Evolutionary conservation across 2,797 vertebrate species (phyloP).

Genomic region (Hipposideros larvatus): DNA sequence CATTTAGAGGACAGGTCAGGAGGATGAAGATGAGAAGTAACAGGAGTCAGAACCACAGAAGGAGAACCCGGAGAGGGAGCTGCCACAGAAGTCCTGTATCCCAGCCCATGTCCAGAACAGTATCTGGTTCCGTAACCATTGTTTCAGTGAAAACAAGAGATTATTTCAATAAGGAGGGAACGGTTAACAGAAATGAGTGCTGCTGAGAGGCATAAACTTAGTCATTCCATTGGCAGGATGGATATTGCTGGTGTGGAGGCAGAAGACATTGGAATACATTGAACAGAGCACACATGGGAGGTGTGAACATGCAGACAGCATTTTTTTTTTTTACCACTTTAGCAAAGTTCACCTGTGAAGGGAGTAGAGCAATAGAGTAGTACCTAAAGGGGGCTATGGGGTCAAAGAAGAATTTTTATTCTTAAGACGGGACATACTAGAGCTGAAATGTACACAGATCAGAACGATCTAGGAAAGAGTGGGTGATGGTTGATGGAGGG

Average conservation of each 20-base stretch:
- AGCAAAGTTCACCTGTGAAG: not conserved
- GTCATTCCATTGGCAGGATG: not conserved
- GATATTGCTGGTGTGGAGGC: slow-evolving; percentile 7
- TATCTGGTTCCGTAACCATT: not conserved
- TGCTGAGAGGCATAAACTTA: not conserved
- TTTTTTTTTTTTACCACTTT: slow-evolving; percentile 21
- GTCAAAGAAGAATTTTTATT: slow-evolving; percentile 11
- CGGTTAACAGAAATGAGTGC: not conserved
- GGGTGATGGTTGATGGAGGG: not conserved
- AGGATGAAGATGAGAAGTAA: slow-evolving; percentile 35
- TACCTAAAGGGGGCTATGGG: not conserved
- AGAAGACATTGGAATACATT: not conserved
- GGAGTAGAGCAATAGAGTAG: not conserved
- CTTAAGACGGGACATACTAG: not conserved
- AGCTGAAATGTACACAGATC: not conserved
- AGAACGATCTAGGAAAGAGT: not conserved
- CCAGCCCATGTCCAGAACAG: not conserved
- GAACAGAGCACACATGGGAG: not conserved
- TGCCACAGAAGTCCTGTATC: not conserved
- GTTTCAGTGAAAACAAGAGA: slow-evolving; percentile 45
- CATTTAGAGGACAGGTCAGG: not conserved
- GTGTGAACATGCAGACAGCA: not conserved
- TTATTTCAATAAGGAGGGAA: slow-evolving; percentile 37
- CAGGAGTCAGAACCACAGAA: not conserved
- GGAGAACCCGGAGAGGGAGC: not conserved